A percentile compares a stretch with the other conserved stretches of the same genome.
Evolutionary conservation across 92 coral and sea anemone species (phyloP).

Genomic region (Blastomussa wellsi): DNA sequence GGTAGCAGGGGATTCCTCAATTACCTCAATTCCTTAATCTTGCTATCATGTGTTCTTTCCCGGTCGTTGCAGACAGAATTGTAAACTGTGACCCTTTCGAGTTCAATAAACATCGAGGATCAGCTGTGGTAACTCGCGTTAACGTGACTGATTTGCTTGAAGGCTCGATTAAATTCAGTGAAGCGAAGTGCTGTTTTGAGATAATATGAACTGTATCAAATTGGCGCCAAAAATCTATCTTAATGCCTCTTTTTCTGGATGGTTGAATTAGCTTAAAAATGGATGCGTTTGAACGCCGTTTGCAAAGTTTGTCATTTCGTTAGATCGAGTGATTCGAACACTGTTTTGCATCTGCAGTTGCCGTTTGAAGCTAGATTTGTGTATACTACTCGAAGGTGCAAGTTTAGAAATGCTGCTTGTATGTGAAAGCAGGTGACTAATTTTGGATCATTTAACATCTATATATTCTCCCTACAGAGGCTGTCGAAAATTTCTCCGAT

Average conservation of each 20-base stretch:
- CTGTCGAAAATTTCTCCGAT: slow-evolving; percentile 4
- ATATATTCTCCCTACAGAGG: background rate
- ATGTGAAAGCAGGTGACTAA: background rate
- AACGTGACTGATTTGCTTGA: slow-evolving; percentile 33
- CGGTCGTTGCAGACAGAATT: background rate
- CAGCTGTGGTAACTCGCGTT: background rate
- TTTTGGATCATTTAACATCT: background rate
- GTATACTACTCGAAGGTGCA: background rate
- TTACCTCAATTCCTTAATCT: slow-evolving; percentile 5
- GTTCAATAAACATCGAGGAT: background rate
- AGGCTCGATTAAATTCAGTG: slow-evolving; percentile 23
- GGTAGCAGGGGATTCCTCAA: background rate
- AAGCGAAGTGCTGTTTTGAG: slow-evolving; percentile 31
- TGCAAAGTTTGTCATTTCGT: background rate
- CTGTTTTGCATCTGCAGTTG: background rate
- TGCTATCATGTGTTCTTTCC: background rate
- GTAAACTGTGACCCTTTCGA: background rate
- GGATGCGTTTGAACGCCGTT: background rate
- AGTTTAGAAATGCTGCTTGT: background rate
- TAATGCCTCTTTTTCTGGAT: background rate
- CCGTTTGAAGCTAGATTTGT: background rate
- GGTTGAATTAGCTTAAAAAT: background rate
- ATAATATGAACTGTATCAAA: background rate
- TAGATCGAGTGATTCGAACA: background rate
- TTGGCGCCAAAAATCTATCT: background rate